Evolutionary conservation across 2,113 vertebrate genomes (phyloP).

Genomic region (Ailuropoda melanoleuca): DNA sequence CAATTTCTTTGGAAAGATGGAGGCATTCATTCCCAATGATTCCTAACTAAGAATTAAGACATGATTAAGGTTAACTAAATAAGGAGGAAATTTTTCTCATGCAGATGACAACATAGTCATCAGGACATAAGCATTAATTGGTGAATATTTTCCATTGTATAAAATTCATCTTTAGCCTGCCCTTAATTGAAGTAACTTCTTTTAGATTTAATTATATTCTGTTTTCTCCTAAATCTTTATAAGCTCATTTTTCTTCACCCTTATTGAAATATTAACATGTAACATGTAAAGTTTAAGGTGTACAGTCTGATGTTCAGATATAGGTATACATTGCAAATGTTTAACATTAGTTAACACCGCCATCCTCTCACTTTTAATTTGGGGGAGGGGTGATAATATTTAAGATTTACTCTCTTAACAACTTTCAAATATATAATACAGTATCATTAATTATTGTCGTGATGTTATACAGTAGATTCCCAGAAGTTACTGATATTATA

Average conservation of each 20-base stretch:
- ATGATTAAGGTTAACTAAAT: slow-evolving; percentile 56
- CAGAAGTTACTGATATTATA: neutral
- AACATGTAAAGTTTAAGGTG: neutral
- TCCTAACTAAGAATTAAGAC: slow-evolving; percentile 50
- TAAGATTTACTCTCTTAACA: neutral
- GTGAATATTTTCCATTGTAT: neutral
- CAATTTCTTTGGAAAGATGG: neutral
- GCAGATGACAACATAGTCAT: slow-evolving; percentile 75
- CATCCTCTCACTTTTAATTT: neutral
- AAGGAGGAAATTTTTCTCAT: slow-evolving; percentile 66
- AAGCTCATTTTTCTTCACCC: neutral
- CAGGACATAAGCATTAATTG: slow-evolving; percentile 60
- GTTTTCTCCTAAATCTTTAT: slow-evolving; percentile 50
- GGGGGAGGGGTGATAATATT: neutral
- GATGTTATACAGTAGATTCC: neutral
- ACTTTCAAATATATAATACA: neutral
- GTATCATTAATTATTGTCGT: neutral
- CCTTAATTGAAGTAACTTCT: slow-evolving; percentile 54
- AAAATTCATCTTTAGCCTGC: slow-evolving; percentile 55
- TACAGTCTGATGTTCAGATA: neutral
- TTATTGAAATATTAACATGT: neutral
- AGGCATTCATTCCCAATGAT: neutral
- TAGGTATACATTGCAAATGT: neutral
- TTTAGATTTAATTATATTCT: slow-evolving; percentile 10
- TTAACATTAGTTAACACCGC: neutral